Evolutionary conservation across 2,113 vertebrate genomes (phyloP).

Genomic region (Ammodramus savannarum): DNA sequence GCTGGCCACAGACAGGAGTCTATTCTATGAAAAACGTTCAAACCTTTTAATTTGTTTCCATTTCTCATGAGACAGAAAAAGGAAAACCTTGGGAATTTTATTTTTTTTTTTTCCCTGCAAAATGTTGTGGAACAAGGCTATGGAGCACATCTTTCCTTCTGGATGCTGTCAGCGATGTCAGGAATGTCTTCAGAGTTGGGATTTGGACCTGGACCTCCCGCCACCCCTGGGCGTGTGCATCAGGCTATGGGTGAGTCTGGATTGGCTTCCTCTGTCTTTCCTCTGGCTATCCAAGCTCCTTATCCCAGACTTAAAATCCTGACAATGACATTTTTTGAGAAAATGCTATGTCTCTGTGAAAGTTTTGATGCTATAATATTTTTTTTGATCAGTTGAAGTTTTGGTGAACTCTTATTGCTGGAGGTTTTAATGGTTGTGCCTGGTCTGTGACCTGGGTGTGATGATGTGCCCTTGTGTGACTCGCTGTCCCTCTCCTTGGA

Average conservation of each 20-base stretch:
- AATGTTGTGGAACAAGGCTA: neutral
- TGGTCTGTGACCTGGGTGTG: neutral
- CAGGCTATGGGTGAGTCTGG: neutral
- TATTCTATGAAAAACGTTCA: neutral
- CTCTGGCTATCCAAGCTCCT: neutral
- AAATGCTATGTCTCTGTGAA: neutral
- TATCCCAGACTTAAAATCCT: neutral
- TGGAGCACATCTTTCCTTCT: neutral
- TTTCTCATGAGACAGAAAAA: neutral
- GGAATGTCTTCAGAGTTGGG: neutral
- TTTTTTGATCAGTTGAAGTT: neutral
- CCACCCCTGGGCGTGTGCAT: fast-evolving
- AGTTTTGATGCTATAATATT: neutral
- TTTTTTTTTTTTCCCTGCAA: neutral
- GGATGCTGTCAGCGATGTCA: neutral
- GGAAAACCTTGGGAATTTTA: fast-evolving
- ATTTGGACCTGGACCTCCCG: neutral
- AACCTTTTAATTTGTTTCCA: neutral
- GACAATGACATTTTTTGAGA: neutral
- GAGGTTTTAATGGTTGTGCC: neutral
- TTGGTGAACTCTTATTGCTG: neutral
- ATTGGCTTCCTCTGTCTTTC: neutral
- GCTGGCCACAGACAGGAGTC: neutral
- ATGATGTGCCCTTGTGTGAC: neutral
- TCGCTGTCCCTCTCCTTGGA: neutral